Base-by-base conservation (phyloP, 2,113 vertebrate species). In the Onychorhynchus coronatus region DNA sequence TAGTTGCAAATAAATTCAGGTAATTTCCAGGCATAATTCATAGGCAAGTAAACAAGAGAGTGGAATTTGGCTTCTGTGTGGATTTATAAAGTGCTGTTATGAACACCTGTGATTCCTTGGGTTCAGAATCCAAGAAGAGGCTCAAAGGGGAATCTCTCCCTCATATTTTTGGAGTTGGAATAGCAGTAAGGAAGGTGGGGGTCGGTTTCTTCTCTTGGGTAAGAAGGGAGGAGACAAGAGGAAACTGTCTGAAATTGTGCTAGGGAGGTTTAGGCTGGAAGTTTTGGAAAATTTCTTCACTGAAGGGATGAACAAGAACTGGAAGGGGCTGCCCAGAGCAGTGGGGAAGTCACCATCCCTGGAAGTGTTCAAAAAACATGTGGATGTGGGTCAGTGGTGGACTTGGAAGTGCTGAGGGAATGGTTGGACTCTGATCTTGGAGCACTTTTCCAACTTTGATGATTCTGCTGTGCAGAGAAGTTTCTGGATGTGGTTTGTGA, bases 1-100 rank as follows among this genome's bases (percentile, higher is more conserved):
- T 41, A 63, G 44, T 68, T 89, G 49, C 91, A 91, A 93, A 91
- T 41, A 91, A 86, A 83, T 86, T 47, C 37, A 90, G 83, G 88
- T 81, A 86, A 75, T 62, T 95, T 92, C 86, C 73, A 89, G 76
- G 53, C 66, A 53, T 35, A 78, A 81, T 17, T 58, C 41, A 46
- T 0, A 76, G 84, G 14, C 16, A 92, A 89, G 73, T 87, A 92
- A 89, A 82, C 46, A 93, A 85, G 33, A 79, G 70, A 65, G 70
- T 82, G 46, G 25, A 70, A 68, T 87, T 49, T 22, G 41, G 28
- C 15, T 90, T 88, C 46, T n/a, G 8, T 2, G 0, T 65, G 82
- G 74, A 55, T 66, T 91, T 50, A 33, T 63, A 61, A 46, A 17
- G 50, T 4, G 16, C 3, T 74, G 6, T 6, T 6, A 35, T 20